Base-by-base conservation (phyloP, 2,113 vertebrate species). In the Stegastes partitus region DNA sequence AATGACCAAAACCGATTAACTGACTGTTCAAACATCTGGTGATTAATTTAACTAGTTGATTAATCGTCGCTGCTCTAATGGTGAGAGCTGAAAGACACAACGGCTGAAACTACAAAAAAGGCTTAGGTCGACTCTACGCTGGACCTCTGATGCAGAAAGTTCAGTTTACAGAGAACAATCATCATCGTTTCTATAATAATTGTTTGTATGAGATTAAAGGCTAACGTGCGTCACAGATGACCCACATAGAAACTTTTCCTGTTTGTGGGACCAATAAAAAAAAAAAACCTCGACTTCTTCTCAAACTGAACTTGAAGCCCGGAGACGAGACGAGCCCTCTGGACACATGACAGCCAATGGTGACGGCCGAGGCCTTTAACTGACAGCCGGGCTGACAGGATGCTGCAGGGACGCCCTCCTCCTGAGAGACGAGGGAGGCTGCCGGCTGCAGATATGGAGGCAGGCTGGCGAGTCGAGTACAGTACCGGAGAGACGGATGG, bases 361-460 rank as follows among this genome's bases (percentile, higher is more conserved):
- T 22, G 64, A 61, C 45, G 47, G 31, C 34, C 14, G 12, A 64
- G 54, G 37, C 4, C 21, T 82, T 57, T 89, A 79, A 90, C 31
- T 84, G 89, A 68, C 79, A 77, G 82, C 25, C 72, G 66, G 61
- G 70, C 42, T 76, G 90, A 83, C 86, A 81, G 57, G n/a, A 11
- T 49, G 82, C 84, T 85, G 78, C 66, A 87, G 87, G 76, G 73
- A 69, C 45, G 61, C 55, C 66, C 26, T 63, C 53, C 64, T 65
- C 50, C 77, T 49, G 63, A 86, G 69, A 85, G 66, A 73, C 74
- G 9, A n/a, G 0, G 83, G 34, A 37, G 82, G 84, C 83, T 89
- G 88, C 71, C 37, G 84, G 79, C 66, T 78, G 74, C 25, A 86
- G 90, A 92, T 89, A 87, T 21, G 83, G 68, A 81, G 77, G 74